Evolutionary conservation across 2,113 vertebrate species (phyloP).

Genomic region (Eublepharis macularius): DNA sequence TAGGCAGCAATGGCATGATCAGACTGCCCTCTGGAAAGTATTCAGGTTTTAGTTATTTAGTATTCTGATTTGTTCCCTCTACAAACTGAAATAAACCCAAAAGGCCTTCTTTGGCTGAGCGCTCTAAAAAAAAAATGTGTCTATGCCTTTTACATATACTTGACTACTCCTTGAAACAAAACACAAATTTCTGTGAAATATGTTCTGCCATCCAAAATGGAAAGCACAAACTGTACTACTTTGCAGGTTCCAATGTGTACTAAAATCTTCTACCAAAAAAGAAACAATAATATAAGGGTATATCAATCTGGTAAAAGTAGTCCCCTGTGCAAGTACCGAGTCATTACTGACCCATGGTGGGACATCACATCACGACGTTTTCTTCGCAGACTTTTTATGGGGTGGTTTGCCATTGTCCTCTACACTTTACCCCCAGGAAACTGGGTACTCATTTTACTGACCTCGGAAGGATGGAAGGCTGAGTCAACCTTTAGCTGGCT

Average conservation of each 20-base stretch:
- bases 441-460: no score
- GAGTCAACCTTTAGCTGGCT: no score
- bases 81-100: slow-evolving; percentile 9
- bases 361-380: no score
- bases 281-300: neutral
- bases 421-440: no score
- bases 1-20: neutral
- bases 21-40: neutral
- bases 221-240: neutral
- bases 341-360: no score
- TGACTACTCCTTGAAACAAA: neutral
- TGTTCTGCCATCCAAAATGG: neutral
- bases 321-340: no score
- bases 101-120: slow-evolving; percentile 31
- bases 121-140: slow-evolving; percentile 6
- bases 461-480: no score
- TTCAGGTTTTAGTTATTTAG: neutral
- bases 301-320: neutral
- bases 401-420: no score
- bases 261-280: neutral
- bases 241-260: neutral
- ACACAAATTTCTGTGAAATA: neutral
- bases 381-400: no score
- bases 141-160: neutral
- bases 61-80: slow-evolving; percentile 34